These are phyloP conservation scores for Helostoma temminkii DNA, from an alignment of 2,797 vertebrate genomes.

Conservation along the genomic window DNA sequence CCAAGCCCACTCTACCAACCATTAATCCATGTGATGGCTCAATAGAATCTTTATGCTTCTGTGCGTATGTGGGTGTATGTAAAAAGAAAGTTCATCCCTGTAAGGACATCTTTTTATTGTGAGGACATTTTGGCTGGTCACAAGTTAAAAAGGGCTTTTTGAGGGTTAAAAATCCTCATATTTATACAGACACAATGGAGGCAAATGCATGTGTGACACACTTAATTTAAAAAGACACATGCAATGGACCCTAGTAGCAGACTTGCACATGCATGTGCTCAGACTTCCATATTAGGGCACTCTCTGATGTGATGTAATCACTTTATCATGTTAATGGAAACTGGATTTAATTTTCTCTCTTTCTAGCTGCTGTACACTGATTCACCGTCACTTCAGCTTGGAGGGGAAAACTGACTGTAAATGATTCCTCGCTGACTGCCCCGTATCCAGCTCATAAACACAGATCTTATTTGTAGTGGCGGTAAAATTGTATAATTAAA, in stretches of 20 bases:
- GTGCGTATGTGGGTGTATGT: slow-evolving; percentile 48
- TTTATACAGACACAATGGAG: neutral
- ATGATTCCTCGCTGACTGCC: slow-evolving; percentile 66
- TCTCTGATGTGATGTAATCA: slow-evolving; percentile 77
- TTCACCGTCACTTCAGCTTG: slow-evolving; percentile 57
- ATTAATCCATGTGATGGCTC: slow-evolving; percentile 76
- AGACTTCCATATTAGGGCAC: slow-evolving; percentile 63
- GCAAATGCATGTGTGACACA: slow-evolving; percentile 44
- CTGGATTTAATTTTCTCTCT: slow-evolving; percentile 73
- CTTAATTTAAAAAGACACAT: slow-evolving; percentile 51
- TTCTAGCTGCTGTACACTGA: slow-evolving; percentile 49
- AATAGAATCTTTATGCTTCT: slow-evolving; percentile 68
- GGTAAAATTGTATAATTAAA: slow-evolving; percentile 81
- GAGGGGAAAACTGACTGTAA: slow-evolving; percentile 64
- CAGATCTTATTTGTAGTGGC: slow-evolving; percentile 80
- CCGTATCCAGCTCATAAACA: slow-evolving; percentile 73
- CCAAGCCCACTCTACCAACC: slow-evolving; percentile 69
- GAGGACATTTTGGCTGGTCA: no score
- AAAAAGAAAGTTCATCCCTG: slow-evolving; percentile 7
- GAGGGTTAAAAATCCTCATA: no score
- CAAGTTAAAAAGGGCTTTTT: no score
- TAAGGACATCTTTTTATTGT: no score
- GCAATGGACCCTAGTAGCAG: slow-evolving; percentile 40
- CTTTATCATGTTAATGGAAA: slow-evolving; percentile 76
- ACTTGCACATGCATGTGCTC: slow-evolving; percentile 56